Evolutionary conservation across 2,113 vertebrate species (phyloP), one percentile per base, ranked within the genome.

Genomic region (Laterallus jamaicensis): DNA sequence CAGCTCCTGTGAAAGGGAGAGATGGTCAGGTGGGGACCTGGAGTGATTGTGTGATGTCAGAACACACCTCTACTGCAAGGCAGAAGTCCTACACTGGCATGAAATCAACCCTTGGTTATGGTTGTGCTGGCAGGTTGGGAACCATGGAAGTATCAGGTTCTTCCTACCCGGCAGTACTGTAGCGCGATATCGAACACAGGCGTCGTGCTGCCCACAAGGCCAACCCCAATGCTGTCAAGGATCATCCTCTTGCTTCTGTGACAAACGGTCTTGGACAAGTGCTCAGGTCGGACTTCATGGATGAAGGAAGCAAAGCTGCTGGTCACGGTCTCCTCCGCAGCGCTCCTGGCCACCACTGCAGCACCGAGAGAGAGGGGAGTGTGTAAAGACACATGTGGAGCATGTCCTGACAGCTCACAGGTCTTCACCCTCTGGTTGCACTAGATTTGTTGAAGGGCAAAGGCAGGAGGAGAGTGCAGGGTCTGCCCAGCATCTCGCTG

Each of bases 171-270:
- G 95, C 98, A 99, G 97, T 99, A 98, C 90, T 96, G 98, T 83
- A 99, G 97, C 8, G 94, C 98, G 50, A 99, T 95, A 26, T 99
- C 90, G 32, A 99, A 99, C 54, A 99, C 98, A 0, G 96, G 94
- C 0, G 98, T 99, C 2, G 98, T 99, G 98, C 98, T 98, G 68
- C 99, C 99, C 75, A 99, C 94, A 1, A 99, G 97, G 50, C 99
- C 98, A 12, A 99, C 99, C 4, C 99, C 99, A 5, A 99, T 97
- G 97, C 97, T 99, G 98, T 99, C 99, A 11, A 99, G 97, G 91
- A 99, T 98, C 99, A 99, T 99, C 70, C 99, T 98, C 93, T 99
- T 99, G 94, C 98, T 99, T n/a, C 98, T 97, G 31, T 97, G 97
- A 35, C 98, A 80, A 75, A 98, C 98, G 0, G 93, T 87, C 2